Evolutionary conservation across 2,888 invertebrate species (phyloP), one percentile per base, ranked within the genome.

Genomic region (Hartigia nigra): DNA sequence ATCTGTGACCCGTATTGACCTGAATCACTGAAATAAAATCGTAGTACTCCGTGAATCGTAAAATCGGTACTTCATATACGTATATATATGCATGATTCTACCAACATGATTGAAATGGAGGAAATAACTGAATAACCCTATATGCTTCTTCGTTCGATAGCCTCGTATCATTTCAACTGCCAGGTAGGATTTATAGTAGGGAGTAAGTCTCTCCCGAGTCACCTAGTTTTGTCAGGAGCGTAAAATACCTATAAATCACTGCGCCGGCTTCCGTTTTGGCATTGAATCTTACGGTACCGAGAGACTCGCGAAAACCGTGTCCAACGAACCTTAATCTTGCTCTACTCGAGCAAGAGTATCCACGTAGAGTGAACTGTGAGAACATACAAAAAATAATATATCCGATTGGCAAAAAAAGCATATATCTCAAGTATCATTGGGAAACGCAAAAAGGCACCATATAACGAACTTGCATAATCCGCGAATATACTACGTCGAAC

Each of bases 401-500:
- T 34, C 34, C 4, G 34, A 34, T 34, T 34, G 34, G 34, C 34
- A 34, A 34, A 34, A 34, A 34, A 34, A 34, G 34, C 14, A 9
- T 2, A 2, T 23, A 9, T 9, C 23, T 2, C 9, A 23, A 23
- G 23, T 23, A 55, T 55, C 23, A 23, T 23, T 23, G 23, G 23
- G 23, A 55, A 55, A 55, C 14, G 23, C 39, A 9, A 23, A 23
- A 23, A 55, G 0, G 9, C 9, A 9, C 9, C 55, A 0, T 55
- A 55, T 23, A 23, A 23, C 55, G 23, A 55, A 23, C 23, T 55
- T 55, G 55, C 23, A 55, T 23, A 55, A 55, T 55, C 23, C 55
- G 55, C 55, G 55, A 23, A 55, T 23, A 9, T 23, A 23, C 9
- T 96, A 82, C 97, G 97, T 91, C 93, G 95, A 69, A 92, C 97